phyloP scores from a whole-genome alignment of 2,888 invertebrate species.

The Amphipoea oculea region DNA sequence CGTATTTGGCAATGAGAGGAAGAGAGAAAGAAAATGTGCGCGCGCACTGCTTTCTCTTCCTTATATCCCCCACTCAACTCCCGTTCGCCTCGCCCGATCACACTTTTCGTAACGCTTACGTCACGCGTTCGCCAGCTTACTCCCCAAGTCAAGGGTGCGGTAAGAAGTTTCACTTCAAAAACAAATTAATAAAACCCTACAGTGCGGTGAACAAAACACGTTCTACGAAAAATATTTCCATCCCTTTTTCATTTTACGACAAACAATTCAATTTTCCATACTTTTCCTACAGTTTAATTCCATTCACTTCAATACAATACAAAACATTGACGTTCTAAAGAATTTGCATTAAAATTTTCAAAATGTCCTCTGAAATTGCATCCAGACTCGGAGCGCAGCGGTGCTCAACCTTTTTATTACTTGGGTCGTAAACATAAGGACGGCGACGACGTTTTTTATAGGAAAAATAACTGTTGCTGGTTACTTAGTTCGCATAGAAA shows the following conservation, averaged over 20 bases:
- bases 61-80: too few species aligned
- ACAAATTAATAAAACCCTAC: neutral
- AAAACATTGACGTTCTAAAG: slow-evolving; percentile 51
- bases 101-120: too few species aligned
- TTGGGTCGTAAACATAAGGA: slow-evolving; percentile 7
- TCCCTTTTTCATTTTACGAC: neutral
- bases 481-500: neutral
- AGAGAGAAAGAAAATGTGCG: too few species aligned
- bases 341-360: slow-evolving; percentile 57
- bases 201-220: neutral
- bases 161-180: neutral
- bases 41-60: too few species aligned
- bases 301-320: slow-evolving; percentile 39
- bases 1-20: too few species aligned
- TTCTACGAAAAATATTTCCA: neutral
- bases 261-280: slow-evolving; percentile 34
- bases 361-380: slow-evolving; percentile 57
- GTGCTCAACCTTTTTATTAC: slow-evolving; percentile 50
- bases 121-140: too few species aligned
- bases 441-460: neutral
- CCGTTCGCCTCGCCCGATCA: too few species aligned
- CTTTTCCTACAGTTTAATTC: slow-evolving; percentile 30
- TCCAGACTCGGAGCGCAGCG: slow-evolving; percentile 25
- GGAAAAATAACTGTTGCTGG: neutral
- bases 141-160: too few species aligned